Evolutionary conservation across 2,797 vertebrate genomes (phyloP).

Genomic region (Neosilurus mollespiculum): DNA sequence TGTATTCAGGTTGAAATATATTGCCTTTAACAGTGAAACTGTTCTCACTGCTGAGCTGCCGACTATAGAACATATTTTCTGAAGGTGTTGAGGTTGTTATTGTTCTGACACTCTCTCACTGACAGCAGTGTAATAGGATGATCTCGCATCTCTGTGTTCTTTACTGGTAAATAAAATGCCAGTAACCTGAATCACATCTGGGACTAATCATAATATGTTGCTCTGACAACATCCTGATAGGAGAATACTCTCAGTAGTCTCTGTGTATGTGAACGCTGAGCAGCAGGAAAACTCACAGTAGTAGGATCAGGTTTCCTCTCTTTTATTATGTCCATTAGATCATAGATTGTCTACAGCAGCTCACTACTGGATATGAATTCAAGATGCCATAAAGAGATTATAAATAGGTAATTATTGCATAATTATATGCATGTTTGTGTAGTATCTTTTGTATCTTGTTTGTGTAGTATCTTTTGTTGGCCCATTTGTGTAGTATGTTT

Average conservation of each 20-base stretch:
- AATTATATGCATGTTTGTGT: background rate
- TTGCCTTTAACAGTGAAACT: background rate
- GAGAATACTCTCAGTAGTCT: background rate
- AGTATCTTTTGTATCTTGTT: background rate
- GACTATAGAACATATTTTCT: background rate
- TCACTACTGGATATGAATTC: background rate
- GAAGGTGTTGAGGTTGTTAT: background rate
- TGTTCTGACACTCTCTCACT: background rate
- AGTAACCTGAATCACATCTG: background rate
- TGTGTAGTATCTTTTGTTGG: too few species aligned
- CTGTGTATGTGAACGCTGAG: background rate
- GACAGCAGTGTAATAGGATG: slow-evolving; percentile 5
- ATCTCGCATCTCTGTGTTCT: background rate
- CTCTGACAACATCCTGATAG: background rate
- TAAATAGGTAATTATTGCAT: background rate
- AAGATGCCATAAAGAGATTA: background rate
- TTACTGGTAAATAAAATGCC: background rate
- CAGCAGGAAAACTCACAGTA: background rate
- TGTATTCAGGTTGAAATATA: background rate
- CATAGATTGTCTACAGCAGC: background rate
- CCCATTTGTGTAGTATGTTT: too few species aligned
- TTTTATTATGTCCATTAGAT: background rate
- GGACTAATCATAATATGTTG: background rate
- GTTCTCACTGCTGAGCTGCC: background rate
- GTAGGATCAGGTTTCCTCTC: background rate